Evolutionary conservation across 2,797 vertebrate genomes (phyloP).

Genomic region (Myoxocephalus aenaeus): DNA sequence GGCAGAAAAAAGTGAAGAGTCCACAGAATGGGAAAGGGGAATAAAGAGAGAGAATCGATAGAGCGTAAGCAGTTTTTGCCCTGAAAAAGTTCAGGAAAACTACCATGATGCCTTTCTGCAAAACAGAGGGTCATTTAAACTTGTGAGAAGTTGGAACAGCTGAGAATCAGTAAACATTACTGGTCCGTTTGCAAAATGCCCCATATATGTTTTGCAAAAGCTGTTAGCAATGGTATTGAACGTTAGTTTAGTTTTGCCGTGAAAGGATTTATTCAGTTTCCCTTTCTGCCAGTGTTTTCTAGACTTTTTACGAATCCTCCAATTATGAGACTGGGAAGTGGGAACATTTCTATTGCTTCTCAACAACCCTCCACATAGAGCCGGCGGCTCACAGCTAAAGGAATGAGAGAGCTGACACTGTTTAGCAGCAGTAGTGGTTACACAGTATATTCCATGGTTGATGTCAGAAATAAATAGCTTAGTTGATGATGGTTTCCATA

Average conservation of each 20-base stretch:
- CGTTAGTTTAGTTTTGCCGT: neutral
- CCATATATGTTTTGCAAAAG: neutral
- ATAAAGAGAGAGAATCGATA: conserved; percentile 71
- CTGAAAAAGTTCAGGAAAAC: conserved; percentile 63
- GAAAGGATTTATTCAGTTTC: neutral
- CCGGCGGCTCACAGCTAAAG: too few relatives aligned
- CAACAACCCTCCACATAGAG: neutral
- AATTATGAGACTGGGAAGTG: neutral
- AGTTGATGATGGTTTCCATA: too few relatives aligned
- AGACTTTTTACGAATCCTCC: neutral
- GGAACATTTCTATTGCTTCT: neutral
- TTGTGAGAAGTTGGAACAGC: conserved; percentile 16
- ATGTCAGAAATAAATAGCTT: too few relatives aligned
- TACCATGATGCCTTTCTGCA: conserved; percentile 39
- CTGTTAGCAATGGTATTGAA: neutral
- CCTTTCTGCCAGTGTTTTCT: neutral
- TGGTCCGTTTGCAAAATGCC: neutral
- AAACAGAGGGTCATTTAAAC: conserved; percentile 34
- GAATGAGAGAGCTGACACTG: too few relatives aligned
- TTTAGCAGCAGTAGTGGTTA: too few relatives aligned
- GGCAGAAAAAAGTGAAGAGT: conserved; percentile 71
- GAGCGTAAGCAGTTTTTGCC: conserved; percentile 71
- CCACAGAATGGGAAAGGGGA: conserved; percentile 66
- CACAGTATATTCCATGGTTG: too few relatives aligned
- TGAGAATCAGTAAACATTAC: conserved; percentile 18